phyloP scores from a whole-genome alignment of 2,797 vertebrate genomes.

The Orientallactaga sibirica region DNA sequence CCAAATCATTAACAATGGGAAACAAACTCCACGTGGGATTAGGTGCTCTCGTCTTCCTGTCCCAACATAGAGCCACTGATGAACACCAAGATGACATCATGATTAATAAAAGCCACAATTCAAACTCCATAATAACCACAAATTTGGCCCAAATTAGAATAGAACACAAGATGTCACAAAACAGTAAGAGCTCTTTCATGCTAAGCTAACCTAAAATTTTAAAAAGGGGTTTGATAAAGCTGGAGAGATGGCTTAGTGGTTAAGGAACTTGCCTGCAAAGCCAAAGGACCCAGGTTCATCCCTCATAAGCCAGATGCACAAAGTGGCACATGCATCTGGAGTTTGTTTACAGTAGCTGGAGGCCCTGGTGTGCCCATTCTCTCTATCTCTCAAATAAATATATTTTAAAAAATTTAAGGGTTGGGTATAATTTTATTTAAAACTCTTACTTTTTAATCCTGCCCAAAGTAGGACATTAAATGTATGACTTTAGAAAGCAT shows the following conservation, averaged over 20 bases:
- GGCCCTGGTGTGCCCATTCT: too few relatives aligned
- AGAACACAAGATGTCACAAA: background rate
- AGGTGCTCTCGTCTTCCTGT: background rate
- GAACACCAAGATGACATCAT: background rate
- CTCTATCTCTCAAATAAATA: too few relatives aligned
- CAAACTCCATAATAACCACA: background rate
- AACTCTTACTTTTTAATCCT: background rate
- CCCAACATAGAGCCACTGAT: background rate
- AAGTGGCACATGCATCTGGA: too few relatives aligned
- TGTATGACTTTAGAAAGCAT: background rate
- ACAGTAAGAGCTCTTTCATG: background rate
- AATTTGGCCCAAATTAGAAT: background rate
- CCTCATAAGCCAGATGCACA: too few relatives aligned
- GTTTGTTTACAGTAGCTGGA: too few relatives aligned
- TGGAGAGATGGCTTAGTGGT: too few relatives aligned
- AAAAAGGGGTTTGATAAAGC: background rate
- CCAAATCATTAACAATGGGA: background rate
- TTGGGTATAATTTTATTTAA: background rate
- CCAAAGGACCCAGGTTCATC: too few relatives aligned
- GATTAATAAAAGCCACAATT: slow-evolving; percentile 15
- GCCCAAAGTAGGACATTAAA: background rate
- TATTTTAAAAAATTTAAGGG: too few relatives aligned
- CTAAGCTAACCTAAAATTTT: background rate
- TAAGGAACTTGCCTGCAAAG: too few relatives aligned
- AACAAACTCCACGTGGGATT: background rate